These are phyloP conservation scores for Aegotheles bennettii DNA, from an alignment of 2,113 vertebrate genomes.

Conservation along the genomic window DNA sequence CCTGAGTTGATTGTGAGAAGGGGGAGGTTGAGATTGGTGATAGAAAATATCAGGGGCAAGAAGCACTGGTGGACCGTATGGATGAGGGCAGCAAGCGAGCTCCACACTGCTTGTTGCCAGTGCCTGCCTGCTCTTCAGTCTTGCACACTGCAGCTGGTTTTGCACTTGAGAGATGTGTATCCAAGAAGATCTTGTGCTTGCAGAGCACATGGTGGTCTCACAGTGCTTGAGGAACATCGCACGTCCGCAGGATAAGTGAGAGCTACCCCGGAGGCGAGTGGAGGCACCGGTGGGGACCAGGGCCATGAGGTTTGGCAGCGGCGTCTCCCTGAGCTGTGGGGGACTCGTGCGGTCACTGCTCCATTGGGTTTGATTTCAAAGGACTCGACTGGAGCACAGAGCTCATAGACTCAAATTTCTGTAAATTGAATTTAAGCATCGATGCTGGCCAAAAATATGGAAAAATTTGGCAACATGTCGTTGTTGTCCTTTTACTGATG, in stretches of 20 bases:
- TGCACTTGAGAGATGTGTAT: not conserved
- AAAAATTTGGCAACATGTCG: not conserved
- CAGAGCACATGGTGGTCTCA: not conserved
- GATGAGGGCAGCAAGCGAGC: not conserved
- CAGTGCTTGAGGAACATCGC: not conserved
- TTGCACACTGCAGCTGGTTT: not conserved
- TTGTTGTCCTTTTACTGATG: not conserved
- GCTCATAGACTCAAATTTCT: not conserved
- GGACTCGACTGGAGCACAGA: not conserved
- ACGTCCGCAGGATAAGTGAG: rapidly evolving
- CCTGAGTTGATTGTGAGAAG: not conserved
- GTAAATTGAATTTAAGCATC: not conserved
- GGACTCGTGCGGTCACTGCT: not conserved
- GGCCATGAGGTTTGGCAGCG: rapidly evolving
- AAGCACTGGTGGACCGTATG: rapidly evolving
- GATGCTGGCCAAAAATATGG: not conserved
- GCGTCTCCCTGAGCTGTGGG: rapidly evolving
- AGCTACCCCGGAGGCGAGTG: rapidly evolving
- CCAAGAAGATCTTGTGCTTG: not conserved
- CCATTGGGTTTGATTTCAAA: not conserved
- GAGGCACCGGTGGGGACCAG: not conserved
- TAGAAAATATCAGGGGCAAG: not conserved
- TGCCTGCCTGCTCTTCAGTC: not conserved
- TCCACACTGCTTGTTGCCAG: not conserved
- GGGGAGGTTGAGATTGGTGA: rapidly evolving